Percentiles rank a stretch among this genome's conserved stretches.
Conservation (phyloP, 2,113 vertebrate species). For the Sphaerodactylus townsendi region DNA sequence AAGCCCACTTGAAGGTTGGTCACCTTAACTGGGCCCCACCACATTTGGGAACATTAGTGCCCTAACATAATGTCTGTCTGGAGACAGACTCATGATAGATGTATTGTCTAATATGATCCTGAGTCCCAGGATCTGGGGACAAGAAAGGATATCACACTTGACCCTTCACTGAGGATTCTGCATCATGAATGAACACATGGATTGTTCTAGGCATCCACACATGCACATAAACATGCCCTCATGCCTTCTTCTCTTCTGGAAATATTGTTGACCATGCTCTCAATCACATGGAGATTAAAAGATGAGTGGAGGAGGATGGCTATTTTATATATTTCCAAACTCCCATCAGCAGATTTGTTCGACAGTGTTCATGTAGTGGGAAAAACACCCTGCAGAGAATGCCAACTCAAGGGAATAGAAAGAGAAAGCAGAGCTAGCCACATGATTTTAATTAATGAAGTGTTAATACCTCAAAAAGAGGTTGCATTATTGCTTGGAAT, state of each 20-base stretch:
- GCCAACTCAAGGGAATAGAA: constrained; percentile 47
- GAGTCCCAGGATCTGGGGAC: too few relatives aligned
- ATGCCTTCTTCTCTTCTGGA: background rate
- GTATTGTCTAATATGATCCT: too few relatives aligned
- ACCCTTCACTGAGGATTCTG: background rate
- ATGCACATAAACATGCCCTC: constrained; percentile 5
- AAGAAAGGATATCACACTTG: too few relatives aligned
- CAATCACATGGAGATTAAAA: constrained; percentile 45
- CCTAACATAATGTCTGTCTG: too few relatives aligned
- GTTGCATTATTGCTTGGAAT: constrained; percentile 42
- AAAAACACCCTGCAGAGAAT: constrained; percentile 60
- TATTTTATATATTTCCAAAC: constrained; percentile 53
- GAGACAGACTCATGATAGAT: too few relatives aligned
- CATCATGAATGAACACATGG: background rate
- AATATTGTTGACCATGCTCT: constrained; percentile 31
- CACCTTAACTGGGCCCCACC: too few relatives aligned
- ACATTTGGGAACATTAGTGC: too few relatives aligned
- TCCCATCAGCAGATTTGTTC: constrained; percentile 68
- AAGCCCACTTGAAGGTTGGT: too few relatives aligned
- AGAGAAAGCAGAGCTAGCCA: constrained; percentile 47
- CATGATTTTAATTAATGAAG: constrained; percentile 68
- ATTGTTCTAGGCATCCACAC: background rate
- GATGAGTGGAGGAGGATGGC: constrained; percentile 53
- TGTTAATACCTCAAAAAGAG: constrained; percentile 62
- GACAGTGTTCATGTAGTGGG: constrained; percentile 40